Evolutionary conservation across 2,888 invertebrate species (phyloP).

Genomic region (Rapana venosa): DNA sequence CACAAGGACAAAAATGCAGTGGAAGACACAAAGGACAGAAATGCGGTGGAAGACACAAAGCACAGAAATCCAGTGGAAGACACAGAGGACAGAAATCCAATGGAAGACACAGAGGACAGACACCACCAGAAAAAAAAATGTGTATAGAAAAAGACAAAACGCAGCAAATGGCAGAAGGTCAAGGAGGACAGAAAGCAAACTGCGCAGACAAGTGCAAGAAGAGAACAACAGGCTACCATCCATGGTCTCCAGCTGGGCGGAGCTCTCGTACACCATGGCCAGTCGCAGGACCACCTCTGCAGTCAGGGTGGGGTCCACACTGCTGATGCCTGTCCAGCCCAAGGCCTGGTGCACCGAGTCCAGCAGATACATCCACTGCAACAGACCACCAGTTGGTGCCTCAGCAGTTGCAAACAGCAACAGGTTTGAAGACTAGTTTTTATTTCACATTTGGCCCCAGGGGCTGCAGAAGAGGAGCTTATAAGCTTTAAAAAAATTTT

Average conservation of each 20-base stretch:
- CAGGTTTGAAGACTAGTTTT: too few relatives aligned
- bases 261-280: slow-evolving; percentile 75
- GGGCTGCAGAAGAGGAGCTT: too few relatives aligned
- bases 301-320: slow-evolving; percentile 75
- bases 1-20: too few relatives aligned
- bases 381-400: not conserved
- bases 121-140: too few relatives aligned
- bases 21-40: too few relatives aligned
- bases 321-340: slow-evolving; percentile 76
- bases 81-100: too few relatives aligned
- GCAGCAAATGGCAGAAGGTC: not conserved
- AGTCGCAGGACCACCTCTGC: slow-evolving; percentile 77
- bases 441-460: too few relatives aligned
- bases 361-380: slow-evolving; percentile 77
- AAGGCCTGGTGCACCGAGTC: slow-evolving; percentile 75
- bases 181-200: not conserved
- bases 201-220: not conserved
- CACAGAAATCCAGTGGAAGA: too few relatives aligned
- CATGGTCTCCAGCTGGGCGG: slow-evolving; percentile 67
- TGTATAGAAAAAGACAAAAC: not conserved
- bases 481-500: too few relatives aligned
- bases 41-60: too few relatives aligned
- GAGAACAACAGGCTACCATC: slow-evolving; percentile 57
- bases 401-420: too few relatives aligned
- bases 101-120: too few relatives aligned